Evolutionary conservation across 2,888 invertebrate species (phyloP), one percentile per base, ranked within the genome.

Genomic region (Drosophila dives): DNA sequence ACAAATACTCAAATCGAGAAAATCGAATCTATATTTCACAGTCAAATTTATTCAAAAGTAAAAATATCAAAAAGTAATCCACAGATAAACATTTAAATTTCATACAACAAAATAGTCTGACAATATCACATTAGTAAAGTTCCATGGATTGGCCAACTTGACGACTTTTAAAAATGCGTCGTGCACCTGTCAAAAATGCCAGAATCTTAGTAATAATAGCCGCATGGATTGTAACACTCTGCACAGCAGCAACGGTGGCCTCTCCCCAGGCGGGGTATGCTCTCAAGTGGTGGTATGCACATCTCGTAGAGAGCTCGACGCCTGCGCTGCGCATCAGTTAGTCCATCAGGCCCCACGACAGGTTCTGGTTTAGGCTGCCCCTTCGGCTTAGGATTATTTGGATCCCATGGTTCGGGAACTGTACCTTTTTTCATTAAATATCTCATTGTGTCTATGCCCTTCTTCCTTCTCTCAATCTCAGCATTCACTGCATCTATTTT

Each of bases 221-320:
- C 32, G 55, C 45, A 48, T 12, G 33, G 48, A 58, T 64, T 45
- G 33, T 50, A 61, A 49, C 54, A 50, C 2, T 51, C 72, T 58
- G 2, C 75, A 71, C 11, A n/a, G n/a, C 54, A 60, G 50, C 42
- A 65, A 3, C 26, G 64, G 32, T 75, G 15, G 2, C 81, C 77
- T 23, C 80, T 89, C n/a, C 85, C 85, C 26, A 71, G 81, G 2
- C 85, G 82, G 34, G 88, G 79, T 12, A 89, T 54, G 55, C 45
- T 72, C 8, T 86, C 82, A 3, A 91, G 56, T 3, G 83, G 61
- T 0, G 88, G 91, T 1, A 76, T 61, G 10, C 73, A 72, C 12
- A 77, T 65, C 34, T 86, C 69, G 12, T 48, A 60, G 17, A 90
- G 71, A 2, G 17, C 53, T 5, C 62, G 64, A 17, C 69, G 83